phyloP scores from a whole-genome alignment of 2,797 vertebrate species.

The Intellagama lesueurii region DNA sequence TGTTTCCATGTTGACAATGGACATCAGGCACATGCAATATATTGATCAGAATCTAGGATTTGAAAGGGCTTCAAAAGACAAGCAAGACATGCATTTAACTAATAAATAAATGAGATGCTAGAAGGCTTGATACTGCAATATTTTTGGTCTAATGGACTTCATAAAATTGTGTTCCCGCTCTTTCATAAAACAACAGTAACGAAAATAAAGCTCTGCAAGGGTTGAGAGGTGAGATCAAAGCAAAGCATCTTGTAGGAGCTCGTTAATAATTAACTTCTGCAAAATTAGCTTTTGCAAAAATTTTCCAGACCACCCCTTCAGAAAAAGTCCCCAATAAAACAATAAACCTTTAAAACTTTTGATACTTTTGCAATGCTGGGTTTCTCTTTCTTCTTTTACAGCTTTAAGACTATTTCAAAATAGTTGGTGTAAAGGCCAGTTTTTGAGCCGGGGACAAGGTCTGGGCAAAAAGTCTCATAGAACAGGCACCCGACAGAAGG shows the following conservation, averaged over 20 bases:
- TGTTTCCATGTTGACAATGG: background rate
- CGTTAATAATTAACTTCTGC: background rate
- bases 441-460: background rate
- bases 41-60: background rate
- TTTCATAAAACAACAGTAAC: background rate
- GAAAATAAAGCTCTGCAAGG: background rate
- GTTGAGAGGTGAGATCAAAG: background rate
- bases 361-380: background rate
- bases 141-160: background rate
- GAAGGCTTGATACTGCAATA: background rate
- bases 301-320: background rate
- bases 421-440: too few species aligned
- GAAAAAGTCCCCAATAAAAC: background rate
- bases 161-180: background rate
- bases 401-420: too few species aligned
- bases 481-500: background rate
- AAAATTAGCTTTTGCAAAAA: background rate
- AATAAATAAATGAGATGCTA: too few species aligned
- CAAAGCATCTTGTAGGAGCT: background rate
- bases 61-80: too few species aligned
- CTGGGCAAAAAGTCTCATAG: background rate
- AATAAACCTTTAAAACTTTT: background rate
- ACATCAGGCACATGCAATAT: background rate
- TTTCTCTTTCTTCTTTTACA: background rate
- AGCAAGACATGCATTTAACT: too few species aligned